Evolutionary conservation across 1,140 invertebrate species (phyloP).

Genomic region (Trissolcus basalis): DNA sequence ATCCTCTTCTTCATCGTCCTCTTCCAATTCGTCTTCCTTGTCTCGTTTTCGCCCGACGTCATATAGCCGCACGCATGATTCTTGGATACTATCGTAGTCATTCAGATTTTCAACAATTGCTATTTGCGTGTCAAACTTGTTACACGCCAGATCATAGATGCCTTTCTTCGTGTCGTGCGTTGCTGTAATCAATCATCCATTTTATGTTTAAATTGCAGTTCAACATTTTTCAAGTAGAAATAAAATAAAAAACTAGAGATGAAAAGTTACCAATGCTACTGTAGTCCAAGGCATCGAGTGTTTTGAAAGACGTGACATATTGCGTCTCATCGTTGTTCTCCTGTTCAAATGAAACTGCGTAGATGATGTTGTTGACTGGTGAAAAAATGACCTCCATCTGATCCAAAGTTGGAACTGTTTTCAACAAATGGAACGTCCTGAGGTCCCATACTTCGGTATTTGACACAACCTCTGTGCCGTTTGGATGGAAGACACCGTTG

Average conservation of each 20-base stretch:
- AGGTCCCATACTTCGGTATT: constrained; percentile 97
- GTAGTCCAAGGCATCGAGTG: constrained; percentile 95
- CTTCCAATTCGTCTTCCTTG: constrained; percentile 85
- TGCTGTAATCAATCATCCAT: constrained; percentile 78
- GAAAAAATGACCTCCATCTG: constrained; percentile 88
- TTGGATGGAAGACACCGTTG: constrained; percentile 98
- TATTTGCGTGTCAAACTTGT: constrained; percentile 86
- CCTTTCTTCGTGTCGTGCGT: constrained; percentile 92
- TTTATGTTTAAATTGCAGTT: too few species aligned
- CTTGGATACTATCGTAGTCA: constrained; percentile 85
- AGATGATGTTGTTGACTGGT: constrained; percentile 82
- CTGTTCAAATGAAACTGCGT: constrained; percentile 80
- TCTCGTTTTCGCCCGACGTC: constrained; percentile 85
- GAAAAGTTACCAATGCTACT: constrained; percentile 86
- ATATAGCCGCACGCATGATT: constrained; percentile 89
- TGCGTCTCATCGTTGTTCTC: constrained; percentile 81
- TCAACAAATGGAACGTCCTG: constrained; percentile 93
- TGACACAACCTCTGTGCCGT: constrained; percentile 94
- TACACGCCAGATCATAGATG: constrained; percentile 85
- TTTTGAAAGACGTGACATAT: constrained; percentile 93
- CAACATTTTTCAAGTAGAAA: not conserved
- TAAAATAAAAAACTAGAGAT: constrained; percentile 4
- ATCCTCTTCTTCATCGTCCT: constrained; percentile 83
- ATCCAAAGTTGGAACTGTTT: constrained; percentile 94
- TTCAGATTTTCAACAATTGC: constrained; percentile 89